Evolutionary conservation across 2,113 vertebrate species (phyloP).

Genomic region (Ochotona princeps): DNA sequence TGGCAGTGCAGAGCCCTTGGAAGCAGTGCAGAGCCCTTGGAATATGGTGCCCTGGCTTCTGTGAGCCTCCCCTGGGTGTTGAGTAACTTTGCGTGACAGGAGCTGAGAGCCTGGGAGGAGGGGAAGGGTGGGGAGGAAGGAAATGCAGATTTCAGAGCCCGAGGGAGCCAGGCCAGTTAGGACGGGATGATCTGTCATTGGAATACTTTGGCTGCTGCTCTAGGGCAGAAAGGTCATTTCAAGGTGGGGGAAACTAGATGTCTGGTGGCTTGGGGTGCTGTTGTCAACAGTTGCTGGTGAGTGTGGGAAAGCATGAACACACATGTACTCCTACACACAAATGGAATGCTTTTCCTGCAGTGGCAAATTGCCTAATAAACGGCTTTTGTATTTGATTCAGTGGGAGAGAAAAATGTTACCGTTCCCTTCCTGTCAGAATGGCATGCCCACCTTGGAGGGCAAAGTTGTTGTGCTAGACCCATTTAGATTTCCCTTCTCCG

Average conservation of each 20-base stretch:
- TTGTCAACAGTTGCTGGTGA: not conserved
- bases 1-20: not conserved
- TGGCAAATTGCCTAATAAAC: not conserved
- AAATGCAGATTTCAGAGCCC: not conserved
- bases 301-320: not conserved
- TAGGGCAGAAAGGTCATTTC: not conserved
- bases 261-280: not conserved
- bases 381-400: not conserved
- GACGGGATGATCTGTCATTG: not conserved
- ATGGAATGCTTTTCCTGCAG: not conserved
- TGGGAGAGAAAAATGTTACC: not conserved
- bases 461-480: not conserved
- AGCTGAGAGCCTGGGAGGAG: not conserved
- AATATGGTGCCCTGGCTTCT: not conserved
- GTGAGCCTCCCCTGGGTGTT: not conserved
- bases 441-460: too few species aligned
- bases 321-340: not conserved
- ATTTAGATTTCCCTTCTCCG: not conserved
- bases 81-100: conserved; percentile 45
- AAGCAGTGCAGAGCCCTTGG: not conserved
- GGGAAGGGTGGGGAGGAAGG: not conserved
- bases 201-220: not conserved
- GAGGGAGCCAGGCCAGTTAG: not conserved
- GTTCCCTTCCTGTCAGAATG: not conserved
- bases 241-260: not conserved